These are phyloP conservation scores for Myzus persicae DNA, from an alignment of 1,140 invertebrate genomes.

Conservation along the genomic window DNA sequence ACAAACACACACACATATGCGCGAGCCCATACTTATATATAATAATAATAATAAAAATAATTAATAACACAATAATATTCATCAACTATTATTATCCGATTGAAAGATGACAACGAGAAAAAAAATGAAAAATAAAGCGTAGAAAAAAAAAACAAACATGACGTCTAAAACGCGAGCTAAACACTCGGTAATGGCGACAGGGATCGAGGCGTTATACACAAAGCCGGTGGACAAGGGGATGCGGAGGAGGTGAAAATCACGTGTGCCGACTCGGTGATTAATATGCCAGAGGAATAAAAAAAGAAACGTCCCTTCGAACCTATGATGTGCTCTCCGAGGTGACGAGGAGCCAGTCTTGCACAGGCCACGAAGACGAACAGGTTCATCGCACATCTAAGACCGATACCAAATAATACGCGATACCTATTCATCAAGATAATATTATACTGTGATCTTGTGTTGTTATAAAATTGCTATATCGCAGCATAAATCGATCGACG, in stretches of 20 bases:
- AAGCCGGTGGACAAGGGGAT: neutral
- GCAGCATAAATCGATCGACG: neutral
- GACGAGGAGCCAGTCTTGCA: constrained; percentile 28
- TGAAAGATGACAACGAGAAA: constrained; percentile 11
- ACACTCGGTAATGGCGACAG: constrained; percentile 51
- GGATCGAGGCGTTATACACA: constrained; percentile 9
- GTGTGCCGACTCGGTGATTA: constrained; percentile 52
- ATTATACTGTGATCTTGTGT: neutral
- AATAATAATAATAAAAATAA: constrained; percentile 21
- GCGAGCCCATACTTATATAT: neutral
- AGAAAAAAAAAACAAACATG: constrained; percentile 22
- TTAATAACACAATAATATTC: constrained; percentile 38
- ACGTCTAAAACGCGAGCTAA: constrained; percentile 54
- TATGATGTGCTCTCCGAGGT: neutral
- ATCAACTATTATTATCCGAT: constrained; percentile 57
- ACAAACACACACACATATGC: neutral
- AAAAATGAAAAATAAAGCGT: constrained; percentile 27
- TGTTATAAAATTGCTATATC: neutral
- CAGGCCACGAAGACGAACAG: constrained; percentile 19
- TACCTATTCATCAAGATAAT: neutral
- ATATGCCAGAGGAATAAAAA: constrained; percentile 24
- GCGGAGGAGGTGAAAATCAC: constrained; percentile 53
- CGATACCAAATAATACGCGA: neutral
- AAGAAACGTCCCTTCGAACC: constrained; percentile 26
- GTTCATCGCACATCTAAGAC: neutral